Base-by-base conservation (phyloP, 2,888 invertebrate species). In the Agrochola macilenta region DNA sequence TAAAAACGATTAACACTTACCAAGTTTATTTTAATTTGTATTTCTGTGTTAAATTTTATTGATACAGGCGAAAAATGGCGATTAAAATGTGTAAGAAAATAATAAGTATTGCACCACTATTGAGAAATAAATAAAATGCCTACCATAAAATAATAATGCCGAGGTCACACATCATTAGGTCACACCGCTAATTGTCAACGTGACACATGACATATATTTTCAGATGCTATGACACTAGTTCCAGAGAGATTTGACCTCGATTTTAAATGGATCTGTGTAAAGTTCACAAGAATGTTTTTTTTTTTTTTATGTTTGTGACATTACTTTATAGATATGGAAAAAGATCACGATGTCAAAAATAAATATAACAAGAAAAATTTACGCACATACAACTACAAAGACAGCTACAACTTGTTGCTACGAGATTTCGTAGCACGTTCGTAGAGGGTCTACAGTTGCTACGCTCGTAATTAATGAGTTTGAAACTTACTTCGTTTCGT, bases 101-200 rank as follows among this genome's bases (percentile, higher is more conserved):
- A 35, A 71, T 52, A 63, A 58, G n/a, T 78, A 81, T 85, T 85
- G 78, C 85, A 79, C 78, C 85, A 87, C 46, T 66, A 69, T 87
- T 84, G 60, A 77, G 85, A 84, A 87, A 84, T 81, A 75, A 35
- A 84, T 66, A 52, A 77, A 73, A 74, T 69, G 17, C 9, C 35
- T 43, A 35, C 20, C 35, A 23, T 60, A 72, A 23, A 60, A 69
- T 71, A 76, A 76, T 78, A 70, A 77, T 69, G 69, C 43, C 76
- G 81, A 84, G 84, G 78, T 69, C 78, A 73, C 26, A 58, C 49
- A 60, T 74, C 58, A 3, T 76, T 76, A 83, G 84, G 84, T 84
- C 76, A 74, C 79, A 49, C 69, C 12, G 49, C 73, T 84, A 72
- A 79, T 72, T 86, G 74, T 76, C 84, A 79, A 58, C 68, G 80